Percentiles rank a stretch among this genome's conserved stretches.
Conservation (phyloP, 2,113 vertebrate genomes). For the Oreochromis niloticus region DNA sequence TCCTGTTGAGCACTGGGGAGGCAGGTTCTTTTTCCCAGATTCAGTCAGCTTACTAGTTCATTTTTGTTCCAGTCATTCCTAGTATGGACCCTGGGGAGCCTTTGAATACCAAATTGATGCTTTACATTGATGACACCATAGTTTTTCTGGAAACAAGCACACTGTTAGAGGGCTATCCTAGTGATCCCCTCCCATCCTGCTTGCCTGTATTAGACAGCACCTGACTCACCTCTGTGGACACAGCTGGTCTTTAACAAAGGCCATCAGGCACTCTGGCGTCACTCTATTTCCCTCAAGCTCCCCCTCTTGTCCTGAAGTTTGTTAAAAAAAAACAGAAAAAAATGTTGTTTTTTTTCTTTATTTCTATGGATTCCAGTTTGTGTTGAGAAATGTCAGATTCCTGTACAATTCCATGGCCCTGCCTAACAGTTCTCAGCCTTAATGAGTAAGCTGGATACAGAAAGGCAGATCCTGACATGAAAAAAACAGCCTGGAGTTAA, state of each 20-base stretch:
- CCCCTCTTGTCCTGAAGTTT: neutral
- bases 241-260: constrained; percentile 53
- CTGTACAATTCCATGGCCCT: neutral
- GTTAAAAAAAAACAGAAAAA: neutral
- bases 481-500: neutral
- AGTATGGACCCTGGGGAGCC: neutral
- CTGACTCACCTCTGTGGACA: constrained; percentile 57
- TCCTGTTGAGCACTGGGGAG: neutral
- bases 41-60: neutral
- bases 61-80: neutral
- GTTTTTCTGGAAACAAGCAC: constrained; percentile 59
- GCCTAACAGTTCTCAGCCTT: neutral
- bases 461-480: neutral
- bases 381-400: neutral
- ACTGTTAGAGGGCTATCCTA: constrained; percentile 10
- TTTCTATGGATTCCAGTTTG: neutral
- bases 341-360: neutral
- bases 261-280: constrained; percentile 12
- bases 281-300: neutral
- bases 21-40: neutral
- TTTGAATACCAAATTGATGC: constrained; percentile 11
- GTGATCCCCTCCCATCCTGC: neutral
- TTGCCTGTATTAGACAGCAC: constrained; percentile 48
- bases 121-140: constrained; percentile 54
- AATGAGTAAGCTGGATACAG: neutral